phyloP scores from a whole-genome alignment of 2,888 invertebrate species.

The Campoplex nolae region DNA sequence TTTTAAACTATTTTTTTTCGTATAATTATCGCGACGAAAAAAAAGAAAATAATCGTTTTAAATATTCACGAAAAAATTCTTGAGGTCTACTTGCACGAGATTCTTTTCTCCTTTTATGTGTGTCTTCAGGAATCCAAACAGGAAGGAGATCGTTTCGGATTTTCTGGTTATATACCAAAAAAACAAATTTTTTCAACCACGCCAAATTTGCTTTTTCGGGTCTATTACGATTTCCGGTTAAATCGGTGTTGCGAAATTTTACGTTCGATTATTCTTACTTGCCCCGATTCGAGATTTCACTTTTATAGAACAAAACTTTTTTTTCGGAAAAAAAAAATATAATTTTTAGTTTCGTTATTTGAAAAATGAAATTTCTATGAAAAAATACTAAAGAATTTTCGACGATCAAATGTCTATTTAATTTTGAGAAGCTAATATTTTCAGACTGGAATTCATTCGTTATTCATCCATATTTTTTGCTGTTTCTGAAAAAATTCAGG shows the following conservation, averaged over 20 bases:
- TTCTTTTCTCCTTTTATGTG: background rate
- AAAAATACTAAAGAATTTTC: background rate
- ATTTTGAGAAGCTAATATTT: background rate
- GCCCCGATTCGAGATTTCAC: background rate
- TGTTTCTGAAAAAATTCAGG: background rate
- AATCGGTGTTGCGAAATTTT: constrained; percentile 19
- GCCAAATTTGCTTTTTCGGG: background rate
- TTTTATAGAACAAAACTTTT: background rate
- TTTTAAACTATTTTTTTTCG: background rate
- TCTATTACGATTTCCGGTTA: constrained; percentile 1
- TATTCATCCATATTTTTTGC: background rate
- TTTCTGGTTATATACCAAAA: background rate
- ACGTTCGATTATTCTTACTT: background rate
- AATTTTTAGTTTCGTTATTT: background rate
- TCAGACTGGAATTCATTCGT: background rate
- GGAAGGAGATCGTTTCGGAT: background rate
- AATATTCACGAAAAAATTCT: background rate
- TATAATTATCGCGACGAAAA: background rate
- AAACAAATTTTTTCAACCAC: background rate
- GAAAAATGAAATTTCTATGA: background rate
- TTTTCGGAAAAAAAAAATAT: background rate
- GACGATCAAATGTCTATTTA: background rate
- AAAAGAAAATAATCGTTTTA: background rate
- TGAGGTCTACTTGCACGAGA: background rate
- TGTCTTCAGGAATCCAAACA: background rate